Percentiles rank a stretch among this genome's conserved stretches.
Evolutionary conservation across 2,113 vertebrate species (phyloP).

Genomic region (Rhinopomastus cyanomelas): DNA sequence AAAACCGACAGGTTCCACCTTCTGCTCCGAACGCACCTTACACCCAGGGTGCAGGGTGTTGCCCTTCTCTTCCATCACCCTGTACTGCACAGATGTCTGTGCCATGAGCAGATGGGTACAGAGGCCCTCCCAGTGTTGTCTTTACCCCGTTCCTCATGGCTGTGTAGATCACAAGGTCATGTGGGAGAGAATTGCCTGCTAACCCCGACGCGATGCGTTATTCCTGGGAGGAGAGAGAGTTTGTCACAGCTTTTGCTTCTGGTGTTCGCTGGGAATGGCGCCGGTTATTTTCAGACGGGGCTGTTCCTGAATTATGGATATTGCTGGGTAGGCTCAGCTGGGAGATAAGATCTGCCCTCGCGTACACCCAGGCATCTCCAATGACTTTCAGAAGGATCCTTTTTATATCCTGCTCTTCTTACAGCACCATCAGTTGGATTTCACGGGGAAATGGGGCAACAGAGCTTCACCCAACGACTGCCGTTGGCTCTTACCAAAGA

Average conservation of each 20-base stretch:
- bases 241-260: not conserved
- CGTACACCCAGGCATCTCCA: not conserved
- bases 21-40: not conserved
- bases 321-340: not conserved
- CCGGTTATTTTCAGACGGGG: not conserved
- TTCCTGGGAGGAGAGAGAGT: not conserved
- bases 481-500: not conserved
- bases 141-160: not conserved
- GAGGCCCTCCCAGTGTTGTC: not conserved
- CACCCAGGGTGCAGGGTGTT: not conserved
- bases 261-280: not conserved
- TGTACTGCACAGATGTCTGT: not conserved
- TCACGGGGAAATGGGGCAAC: not conserved
- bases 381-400: slow-evolving; percentile 5
- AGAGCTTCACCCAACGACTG: not conserved
- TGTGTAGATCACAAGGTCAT: not conserved
- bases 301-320: slow-evolving; percentile 14
- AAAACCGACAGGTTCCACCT: not conserved
- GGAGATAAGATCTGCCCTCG: not conserved
- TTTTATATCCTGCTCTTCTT: not conserved
- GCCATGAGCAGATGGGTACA: not conserved
- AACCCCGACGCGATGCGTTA: not conserved
- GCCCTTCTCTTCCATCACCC: rapidly evolving
- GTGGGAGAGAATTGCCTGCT: not conserved
- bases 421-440: not conserved